These are phyloP conservation scores for Elmis aenea DNA, from an alignment of 2,888 invertebrate species.

Conservation along the genomic window DNA sequence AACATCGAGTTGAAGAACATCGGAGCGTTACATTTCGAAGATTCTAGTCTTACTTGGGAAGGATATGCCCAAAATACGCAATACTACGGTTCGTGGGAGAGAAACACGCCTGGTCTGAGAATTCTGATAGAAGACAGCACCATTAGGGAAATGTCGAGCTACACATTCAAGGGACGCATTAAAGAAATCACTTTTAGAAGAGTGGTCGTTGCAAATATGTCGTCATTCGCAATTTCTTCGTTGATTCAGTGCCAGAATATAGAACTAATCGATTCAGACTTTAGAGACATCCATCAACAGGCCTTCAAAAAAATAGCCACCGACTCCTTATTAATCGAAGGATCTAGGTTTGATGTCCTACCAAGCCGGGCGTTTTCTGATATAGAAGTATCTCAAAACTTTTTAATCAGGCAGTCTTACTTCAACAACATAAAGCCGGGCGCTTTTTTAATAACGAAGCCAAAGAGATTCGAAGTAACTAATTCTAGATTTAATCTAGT, in stretches of 20 bases:
- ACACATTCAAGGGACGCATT: conserved; percentile 66
- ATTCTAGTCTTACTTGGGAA: conserved; percentile 57
- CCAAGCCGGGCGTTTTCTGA: conserved; percentile 72
- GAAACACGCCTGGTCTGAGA: conserved; percentile 38
- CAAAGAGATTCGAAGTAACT: conserved; percentile 57
- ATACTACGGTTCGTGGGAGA: conserved; percentile 33
- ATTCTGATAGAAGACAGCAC: conserved; percentile 46
- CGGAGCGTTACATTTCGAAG: conserved; percentile 56
- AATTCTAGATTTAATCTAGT: conserved; percentile 56
- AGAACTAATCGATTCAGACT: conserved; percentile 56
- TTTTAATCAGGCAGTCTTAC: conserved; percentile 61
- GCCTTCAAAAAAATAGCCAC: conserved; percentile 76
- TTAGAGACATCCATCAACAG: conserved; percentile 61
- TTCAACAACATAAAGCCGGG: conserved; percentile 62
- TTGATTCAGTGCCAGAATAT: conserved; percentile 54
- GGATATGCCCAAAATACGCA: conserved; percentile 34
- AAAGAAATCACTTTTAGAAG: conserved; percentile 62
- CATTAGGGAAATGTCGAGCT: conserved; percentile 47
- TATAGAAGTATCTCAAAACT: conserved; percentile 61
- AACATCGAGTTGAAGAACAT: conserved; percentile 61
- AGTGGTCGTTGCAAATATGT: conserved; percentile 57
- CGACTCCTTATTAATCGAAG: conserved; percentile 58
- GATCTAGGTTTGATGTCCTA: conserved; percentile 55
- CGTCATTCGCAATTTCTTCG: conserved; percentile 72
- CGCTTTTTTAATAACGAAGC: conserved; percentile 63